phyloP scores from a whole-genome alignment of 2,113 vertebrate genomes.

The Felis chaus region DNA sequence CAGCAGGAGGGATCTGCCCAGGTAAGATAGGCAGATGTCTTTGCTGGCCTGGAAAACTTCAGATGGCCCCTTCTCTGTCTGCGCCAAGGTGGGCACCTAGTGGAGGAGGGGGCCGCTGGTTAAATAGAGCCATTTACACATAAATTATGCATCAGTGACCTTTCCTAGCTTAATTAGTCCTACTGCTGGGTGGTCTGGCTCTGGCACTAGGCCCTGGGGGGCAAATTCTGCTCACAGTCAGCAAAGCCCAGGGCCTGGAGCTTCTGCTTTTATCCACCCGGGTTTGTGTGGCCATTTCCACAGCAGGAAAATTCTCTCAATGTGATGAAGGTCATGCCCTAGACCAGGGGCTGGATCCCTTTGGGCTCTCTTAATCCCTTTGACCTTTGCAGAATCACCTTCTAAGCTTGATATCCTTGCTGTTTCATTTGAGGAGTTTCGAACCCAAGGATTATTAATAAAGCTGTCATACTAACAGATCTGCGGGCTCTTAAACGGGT shows the following conservation, averaged over 20 bases:
- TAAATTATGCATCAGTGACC: slow-evolving; percentile 78
- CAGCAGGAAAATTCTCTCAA: slow-evolving; percentile 19
- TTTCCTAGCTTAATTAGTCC: slow-evolving; percentile 77
- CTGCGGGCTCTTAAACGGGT: neutral
- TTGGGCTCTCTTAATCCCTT: slow-evolving; percentile 41
- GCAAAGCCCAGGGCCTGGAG: neutral
- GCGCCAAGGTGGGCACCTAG: neutral
- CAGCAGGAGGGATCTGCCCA: too few relatives aligned
- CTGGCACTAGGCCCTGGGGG: neutral
- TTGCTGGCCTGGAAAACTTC: neutral
- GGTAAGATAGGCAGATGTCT: neutral
- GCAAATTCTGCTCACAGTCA: slow-evolving; percentile 43
- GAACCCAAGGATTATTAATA: neutral
- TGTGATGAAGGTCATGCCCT: slow-evolving; percentile 53
- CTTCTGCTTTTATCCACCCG: slow-evolving; percentile 57
- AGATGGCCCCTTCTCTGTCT: neutral
- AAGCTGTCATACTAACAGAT: neutral
- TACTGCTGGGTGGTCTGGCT: slow-evolving; percentile 42
- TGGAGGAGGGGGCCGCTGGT: neutral
- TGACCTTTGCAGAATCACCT: slow-evolving; percentile 57
- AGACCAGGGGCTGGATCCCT: neutral
- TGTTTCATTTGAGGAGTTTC: neutral
- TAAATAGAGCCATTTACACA: slow-evolving; percentile 38
- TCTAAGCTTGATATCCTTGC: neutral
- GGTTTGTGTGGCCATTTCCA: neutral